Base-by-base conservation (phyloP, 2,888 invertebrate species). In the Linnaemya vulpina region DNA sequence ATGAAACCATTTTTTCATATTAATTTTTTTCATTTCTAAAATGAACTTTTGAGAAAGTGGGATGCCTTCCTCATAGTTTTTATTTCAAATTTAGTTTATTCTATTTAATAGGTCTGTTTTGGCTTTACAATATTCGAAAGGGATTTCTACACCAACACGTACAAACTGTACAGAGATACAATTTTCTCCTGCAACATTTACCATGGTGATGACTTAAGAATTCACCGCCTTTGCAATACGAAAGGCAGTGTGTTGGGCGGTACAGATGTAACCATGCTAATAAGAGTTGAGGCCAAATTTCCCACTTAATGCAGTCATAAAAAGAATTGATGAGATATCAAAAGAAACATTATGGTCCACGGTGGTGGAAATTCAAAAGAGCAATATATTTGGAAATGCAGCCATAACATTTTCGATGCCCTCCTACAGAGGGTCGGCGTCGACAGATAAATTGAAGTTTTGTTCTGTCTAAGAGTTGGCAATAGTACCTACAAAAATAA, bases 101-200 rank as follows among this genome's bases (percentile, higher is more conserved):
- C 4, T 15, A 35, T 30, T 40, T 8, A 51, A 40, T 25, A 83
- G 83, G 74, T 78, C 30, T 78, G 78, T 30, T 30, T 83, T 40
- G 83, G 83, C 17, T 74, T 83, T 55, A 83, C 83, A 11, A 78
- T 75, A 22, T 83, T 83, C 43, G 83, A 78, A 70, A 58, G 17
- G 25, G 49, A 83, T 67, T 43, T 63, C 17, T 35, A 68, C 25
- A 15, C 38, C 3, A 40, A 83, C 15, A 53, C 43, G 3, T 79
- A 60, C 20, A 38, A 17, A 0, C 30, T 83, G 17, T 78, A 74
- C 22, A 74, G 55, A 25, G 68, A 79, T 25, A 78, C 83, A 46
- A 40, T 79, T 7, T 83, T 62, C 40, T 75, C 78, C 0, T 13
- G 55, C 7, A 74, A 74, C 20, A 83, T 83, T 15, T 74, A 62